Evolutionary conservation across 30 jellyfish, hydroid and myxozoan genomes (phyloP).

Genomic region (Aurelia aurita complex sp. Pacific): DNA sequence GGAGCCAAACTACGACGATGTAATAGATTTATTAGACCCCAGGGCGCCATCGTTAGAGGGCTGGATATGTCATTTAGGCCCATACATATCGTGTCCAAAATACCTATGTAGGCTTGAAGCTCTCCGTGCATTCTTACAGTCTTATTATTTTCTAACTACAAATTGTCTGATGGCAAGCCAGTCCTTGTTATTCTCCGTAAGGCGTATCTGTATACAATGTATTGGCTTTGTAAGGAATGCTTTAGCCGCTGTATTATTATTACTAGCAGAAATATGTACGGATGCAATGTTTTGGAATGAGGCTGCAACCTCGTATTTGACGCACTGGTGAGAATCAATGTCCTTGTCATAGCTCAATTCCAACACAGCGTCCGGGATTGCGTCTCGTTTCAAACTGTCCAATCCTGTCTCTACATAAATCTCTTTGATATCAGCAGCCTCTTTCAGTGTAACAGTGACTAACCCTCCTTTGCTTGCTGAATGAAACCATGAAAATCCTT

Average conservation of each 20-base stretch:
- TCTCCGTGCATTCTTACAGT: not conserved
- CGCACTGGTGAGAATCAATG: constrained; percentile 9
- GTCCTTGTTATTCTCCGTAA: constrained; percentile 17
- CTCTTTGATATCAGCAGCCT: constrained; percentile 5
- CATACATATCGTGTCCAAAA: too few relatives aligned
- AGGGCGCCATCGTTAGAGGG: too few relatives aligned
- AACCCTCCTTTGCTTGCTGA: constrained; percentile 15
- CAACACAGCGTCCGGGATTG: constrained; percentile 30
- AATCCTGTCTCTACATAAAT: constrained; percentile 48
- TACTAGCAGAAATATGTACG: constrained; percentile 16
- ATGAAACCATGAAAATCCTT: constrained; percentile 53
- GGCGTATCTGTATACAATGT: constrained; percentile 39
- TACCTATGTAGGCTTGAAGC: not conserved
- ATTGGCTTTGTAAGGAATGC: constrained; percentile 14
- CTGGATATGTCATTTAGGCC: too few relatives aligned
- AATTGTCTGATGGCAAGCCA: constrained; percentile 45
- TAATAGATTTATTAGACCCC: too few relatives aligned
- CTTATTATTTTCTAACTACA: not conserved
- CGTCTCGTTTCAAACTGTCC: constrained; percentile 30
- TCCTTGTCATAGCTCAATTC: constrained; percentile 26
- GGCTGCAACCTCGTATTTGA: constrained; percentile 8
- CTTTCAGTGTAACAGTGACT: constrained; percentile 22
- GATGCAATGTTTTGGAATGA: constrained; percentile 16
- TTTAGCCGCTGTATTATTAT: constrained; percentile 10
- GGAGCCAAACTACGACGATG: too few relatives aligned